These are phyloP conservation scores for Candidula unifasciata DNA, from an alignment of 2,888 invertebrate species.

Conservation along the genomic window DNA sequence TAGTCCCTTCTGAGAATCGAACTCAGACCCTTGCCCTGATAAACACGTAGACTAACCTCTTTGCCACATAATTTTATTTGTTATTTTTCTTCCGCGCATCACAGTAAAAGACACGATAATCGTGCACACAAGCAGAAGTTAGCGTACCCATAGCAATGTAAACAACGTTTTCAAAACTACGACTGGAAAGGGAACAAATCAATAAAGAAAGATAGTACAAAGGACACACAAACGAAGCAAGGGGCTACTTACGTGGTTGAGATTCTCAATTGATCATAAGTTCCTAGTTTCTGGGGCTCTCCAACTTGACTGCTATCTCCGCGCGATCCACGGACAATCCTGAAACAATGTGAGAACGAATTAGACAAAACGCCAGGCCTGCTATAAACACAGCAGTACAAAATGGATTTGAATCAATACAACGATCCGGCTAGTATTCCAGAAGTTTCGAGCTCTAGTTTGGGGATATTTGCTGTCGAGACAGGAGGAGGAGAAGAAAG, in stretches of 20 bases:
- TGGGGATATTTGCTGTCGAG: too few relatives aligned
- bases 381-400: neutral
- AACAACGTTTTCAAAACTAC: neutral
- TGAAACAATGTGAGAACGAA: slow-evolving; percentile 14
- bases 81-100: too few relatives aligned
- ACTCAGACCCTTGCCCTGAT: too few relatives aligned
- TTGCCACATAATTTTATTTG: too few relatives aligned
- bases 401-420: slow-evolving; percentile 13
- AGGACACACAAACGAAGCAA: neutral
- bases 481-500: too few relatives aligned
- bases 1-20: too few relatives aligned
- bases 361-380: neutral
- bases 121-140: too few relatives aligned
- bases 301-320: too few relatives aligned
- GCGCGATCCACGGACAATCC: too few relatives aligned
- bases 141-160: neutral
- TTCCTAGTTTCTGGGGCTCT: neutral
- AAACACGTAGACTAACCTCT: too few relatives aligned
- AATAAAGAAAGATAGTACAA: neutral
- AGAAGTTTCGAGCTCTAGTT: too few relatives aligned
- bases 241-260: neutral
- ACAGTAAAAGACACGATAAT: too few relatives aligned
- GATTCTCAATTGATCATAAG: neutral
- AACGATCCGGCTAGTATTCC: slow-evolving; percentile 2
- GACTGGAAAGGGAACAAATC: neutral